Evolutionary conservation across 2,888 invertebrate species (phyloP).

Genomic region (Platycnemis pennipes): DNA sequence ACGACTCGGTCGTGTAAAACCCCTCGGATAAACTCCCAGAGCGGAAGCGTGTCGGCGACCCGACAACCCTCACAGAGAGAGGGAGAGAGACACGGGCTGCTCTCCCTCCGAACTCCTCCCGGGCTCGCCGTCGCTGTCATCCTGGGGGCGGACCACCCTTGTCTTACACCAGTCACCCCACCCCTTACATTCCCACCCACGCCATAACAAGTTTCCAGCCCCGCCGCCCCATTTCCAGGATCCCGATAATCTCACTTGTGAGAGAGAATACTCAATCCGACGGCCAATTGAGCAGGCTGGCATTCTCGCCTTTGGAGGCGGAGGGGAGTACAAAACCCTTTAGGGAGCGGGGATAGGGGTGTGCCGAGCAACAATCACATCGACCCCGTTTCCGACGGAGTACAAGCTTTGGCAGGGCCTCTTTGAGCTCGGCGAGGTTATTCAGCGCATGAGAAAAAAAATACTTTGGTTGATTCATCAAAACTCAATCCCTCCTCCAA

Average conservation of each 20-base stretch:
- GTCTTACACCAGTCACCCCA: too few species aligned
- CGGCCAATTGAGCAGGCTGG: neutral
- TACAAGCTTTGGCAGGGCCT: neutral
- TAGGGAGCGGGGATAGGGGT: neutral
- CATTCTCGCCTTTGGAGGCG: neutral
- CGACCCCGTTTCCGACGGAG: neutral
- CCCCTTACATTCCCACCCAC: too few species aligned
- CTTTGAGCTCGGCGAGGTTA: neutral
- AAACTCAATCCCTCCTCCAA: conserved; percentile 4
- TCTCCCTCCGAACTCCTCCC: too few species aligned
- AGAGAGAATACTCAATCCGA: neutral
- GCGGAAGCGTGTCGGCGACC: too few species aligned
- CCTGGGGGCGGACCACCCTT: too few species aligned
- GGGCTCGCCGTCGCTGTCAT: too few species aligned
- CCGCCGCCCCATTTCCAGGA: neutral
- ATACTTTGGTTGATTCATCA: neutral
- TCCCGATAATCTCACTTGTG: neutral
- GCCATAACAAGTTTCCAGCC: too few species aligned
- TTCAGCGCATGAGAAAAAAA: neutral
- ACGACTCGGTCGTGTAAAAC: too few species aligned
- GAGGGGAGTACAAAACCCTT: neutral
- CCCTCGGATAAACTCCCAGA: too few species aligned
- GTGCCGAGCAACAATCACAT: neutral
- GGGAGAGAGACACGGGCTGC: too few species aligned
- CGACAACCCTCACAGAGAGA: too few species aligned